These are phyloP conservation scores for Cotesia congregata DNA, from an alignment of 2,888 invertebrate species.

Conservation along the genomic window DNA sequence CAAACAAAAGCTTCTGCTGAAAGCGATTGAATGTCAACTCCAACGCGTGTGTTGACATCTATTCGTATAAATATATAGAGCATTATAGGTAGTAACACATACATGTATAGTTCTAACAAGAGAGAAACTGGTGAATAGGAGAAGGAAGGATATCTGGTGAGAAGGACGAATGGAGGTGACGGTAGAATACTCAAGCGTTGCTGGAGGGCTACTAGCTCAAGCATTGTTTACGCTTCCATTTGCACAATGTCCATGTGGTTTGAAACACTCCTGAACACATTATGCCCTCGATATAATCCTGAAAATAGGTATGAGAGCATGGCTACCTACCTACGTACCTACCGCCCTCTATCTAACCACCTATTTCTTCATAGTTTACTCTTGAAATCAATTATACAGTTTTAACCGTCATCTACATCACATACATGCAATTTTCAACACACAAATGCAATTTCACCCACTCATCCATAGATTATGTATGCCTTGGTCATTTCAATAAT, in stretches of 20 bases:
- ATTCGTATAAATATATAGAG: conserved; percentile 16
- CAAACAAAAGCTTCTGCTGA: conserved; percentile 47
- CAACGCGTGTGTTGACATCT: conserved; percentile 14
- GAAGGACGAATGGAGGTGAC: conserved; percentile 25
- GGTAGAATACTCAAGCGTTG: conserved; percentile 16
- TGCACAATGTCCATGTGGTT: conserved; percentile 26
- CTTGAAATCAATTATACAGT: conserved; percentile 13
- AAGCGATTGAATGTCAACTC: conserved; percentile 46
- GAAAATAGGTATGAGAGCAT: conserved; percentile 4
- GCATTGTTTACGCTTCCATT: conserved; percentile 37
- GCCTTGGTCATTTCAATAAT: not conserved
- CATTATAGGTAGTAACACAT: not conserved
- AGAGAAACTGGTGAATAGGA: not conserved
- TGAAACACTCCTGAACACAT: conserved; percentile 15
- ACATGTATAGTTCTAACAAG: not conserved
- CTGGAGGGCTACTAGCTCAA: not conserved
- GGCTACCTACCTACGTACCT: not conserved
- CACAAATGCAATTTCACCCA: not conserved
- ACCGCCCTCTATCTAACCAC: not conserved
- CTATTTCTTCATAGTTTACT: not conserved
- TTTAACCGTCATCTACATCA: not conserved
- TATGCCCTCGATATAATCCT: conserved; percentile 2
- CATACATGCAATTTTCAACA: not conserved
- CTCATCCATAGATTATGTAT: not conserved
- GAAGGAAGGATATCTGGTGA: not conserved